Conservation (phyloP, 1,140 invertebrate genomes). For the Sweltsa coloradensis region DNA sequence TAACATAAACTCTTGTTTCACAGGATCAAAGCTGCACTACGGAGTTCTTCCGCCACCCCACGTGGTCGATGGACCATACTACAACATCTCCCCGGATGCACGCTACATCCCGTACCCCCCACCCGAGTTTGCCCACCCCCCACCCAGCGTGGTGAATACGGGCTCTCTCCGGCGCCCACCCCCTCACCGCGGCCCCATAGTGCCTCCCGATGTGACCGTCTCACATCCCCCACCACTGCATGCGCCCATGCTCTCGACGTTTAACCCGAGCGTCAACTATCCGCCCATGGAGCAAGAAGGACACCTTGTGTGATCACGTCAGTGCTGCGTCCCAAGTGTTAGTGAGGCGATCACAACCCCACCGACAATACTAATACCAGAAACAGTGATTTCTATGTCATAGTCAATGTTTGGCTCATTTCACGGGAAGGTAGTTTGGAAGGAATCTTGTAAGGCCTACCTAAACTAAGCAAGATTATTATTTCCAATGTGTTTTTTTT, state of each 20-base stretch:
- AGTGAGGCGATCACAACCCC: too few species aligned
- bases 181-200: slow-evolving; percentile 16
- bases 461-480: too few species aligned
- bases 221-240: slow-evolving; percentile 20
- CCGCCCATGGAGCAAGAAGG: slow-evolving; percentile 27
- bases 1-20: not conserved
- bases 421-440: too few species aligned
- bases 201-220: slow-evolving; percentile 26
- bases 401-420: too few species aligned
- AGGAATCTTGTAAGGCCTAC: too few species aligned
- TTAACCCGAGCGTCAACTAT: slow-evolving; percentile 25
- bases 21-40: slow-evolving; percentile 16
- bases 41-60: slow-evolving; percentile 11
- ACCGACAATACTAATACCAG: too few species aligned
- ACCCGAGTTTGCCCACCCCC: slow-evolving; percentile 24
- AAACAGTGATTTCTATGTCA: too few species aligned
- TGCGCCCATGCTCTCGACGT: slow-evolving; percentile 29
- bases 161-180: slow-evolving; percentile 19
- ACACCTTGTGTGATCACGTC: slow-evolving; percentile 29
- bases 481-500: too few species aligned
- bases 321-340: too few species aligned
- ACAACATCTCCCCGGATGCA: slow-evolving; percentile 28
- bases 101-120: slow-evolving; percentile 31
- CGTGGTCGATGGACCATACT: slow-evolving; percentile 21
- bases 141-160: slow-evolving; percentile 20